Conservation (phyloP, 2,797 vertebrate genomes). For the Cetoscarus ocellatus region DNA sequence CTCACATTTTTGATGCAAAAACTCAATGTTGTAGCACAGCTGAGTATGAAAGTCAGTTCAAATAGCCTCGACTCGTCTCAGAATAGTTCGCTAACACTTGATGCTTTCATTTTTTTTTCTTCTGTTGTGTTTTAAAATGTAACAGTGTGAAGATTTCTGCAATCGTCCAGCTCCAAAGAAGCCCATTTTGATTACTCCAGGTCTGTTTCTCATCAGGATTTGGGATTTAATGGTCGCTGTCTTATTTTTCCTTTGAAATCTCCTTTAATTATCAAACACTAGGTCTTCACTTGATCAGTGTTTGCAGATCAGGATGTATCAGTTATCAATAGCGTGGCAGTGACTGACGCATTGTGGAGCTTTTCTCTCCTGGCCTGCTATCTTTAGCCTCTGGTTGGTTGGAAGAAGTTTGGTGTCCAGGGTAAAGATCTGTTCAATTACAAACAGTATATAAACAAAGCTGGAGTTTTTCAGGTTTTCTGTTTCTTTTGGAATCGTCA, state of each 20-base stretch:
- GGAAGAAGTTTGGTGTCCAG: slow-evolving; percentile 48
- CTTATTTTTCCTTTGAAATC: slow-evolving; percentile 43
- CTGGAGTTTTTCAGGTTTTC: slow-evolving; percentile 60
- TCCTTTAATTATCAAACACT: slow-evolving; percentile 56
- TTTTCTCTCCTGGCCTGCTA: slow-evolving; percentile 47
- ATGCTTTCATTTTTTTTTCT: slow-evolving; percentile 18
- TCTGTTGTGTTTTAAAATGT: slow-evolving; percentile 30
- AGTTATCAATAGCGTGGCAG: slow-evolving; percentile 29
- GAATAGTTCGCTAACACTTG: slow-evolving; percentile 22
- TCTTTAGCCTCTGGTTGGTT: slow-evolving; percentile 38
- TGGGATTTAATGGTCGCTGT: slow-evolving; percentile 25
- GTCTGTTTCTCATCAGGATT: slow-evolving; percentile 31
- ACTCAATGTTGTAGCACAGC: slow-evolving; percentile 70
- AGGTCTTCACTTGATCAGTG: slow-evolving; percentile 34
- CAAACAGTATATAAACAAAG: slow-evolving; percentile 62
- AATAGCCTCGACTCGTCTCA: slow-evolving; percentile 33
- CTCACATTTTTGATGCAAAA: slow-evolving; percentile 61
- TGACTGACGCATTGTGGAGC: slow-evolving; percentile 23
- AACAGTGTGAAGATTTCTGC: slow-evolving; percentile 28
- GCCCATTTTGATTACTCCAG: slow-evolving; percentile 25
- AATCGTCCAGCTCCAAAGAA: slow-evolving; percentile 46
- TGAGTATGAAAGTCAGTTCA: slow-evolving; percentile 39
- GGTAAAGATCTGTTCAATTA: slow-evolving; percentile 50
- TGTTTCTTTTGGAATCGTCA: slow-evolving; percentile 54
- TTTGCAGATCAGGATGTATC: slow-evolving; percentile 18